A percentile compares a stretch with the other conserved stretches of the same genome.
Conservation (phyloP, 2,797 vertebrate species). For the Schizopygopsis malacanthus region DNA sequence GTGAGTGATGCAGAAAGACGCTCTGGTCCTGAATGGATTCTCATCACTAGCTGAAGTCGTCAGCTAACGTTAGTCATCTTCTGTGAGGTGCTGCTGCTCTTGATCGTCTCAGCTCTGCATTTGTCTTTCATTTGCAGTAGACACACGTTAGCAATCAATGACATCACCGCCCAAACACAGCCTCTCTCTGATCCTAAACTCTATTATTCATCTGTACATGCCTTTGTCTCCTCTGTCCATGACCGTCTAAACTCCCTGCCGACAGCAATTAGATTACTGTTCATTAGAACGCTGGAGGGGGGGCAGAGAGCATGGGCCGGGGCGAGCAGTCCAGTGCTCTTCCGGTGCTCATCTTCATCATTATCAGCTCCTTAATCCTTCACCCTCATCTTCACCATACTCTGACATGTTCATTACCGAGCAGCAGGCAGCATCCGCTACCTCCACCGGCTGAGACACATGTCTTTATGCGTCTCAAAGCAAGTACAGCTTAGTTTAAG, state of each 20-base stretch:
- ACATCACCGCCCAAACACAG: neutral
- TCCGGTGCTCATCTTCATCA: conserved; percentile 74
- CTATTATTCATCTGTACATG: conserved; percentile 65
- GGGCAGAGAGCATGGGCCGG: conserved; percentile 48
- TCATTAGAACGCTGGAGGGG: conserved; percentile 72
- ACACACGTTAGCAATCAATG: conserved; percentile 25
- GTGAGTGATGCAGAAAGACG: conserved; percentile 32
- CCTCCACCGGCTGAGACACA: conserved; percentile 20
- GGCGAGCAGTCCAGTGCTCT: conserved; percentile 24
- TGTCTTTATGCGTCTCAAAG: neutral
- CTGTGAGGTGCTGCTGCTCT: conserved; percentile 18
- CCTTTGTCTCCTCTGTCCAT: conserved; percentile 71
- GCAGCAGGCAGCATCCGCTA: neutral
- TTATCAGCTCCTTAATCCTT: conserved; percentile 78
- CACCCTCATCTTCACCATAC: conserved; percentile 75
- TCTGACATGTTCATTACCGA: conserved; percentile 76
- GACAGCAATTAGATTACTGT: conserved; percentile 82
- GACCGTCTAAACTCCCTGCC: conserved; percentile 70
- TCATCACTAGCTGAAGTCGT: conserved; percentile 17
- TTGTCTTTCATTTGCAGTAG: conserved; percentile 26
- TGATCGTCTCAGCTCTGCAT: conserved; percentile 17
- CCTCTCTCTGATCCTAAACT: conserved; percentile 41
- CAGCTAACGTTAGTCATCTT: conserved; percentile 19
- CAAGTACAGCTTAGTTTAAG: neutral
- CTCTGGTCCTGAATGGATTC: neutral